A percentile compares a stretch with the other conserved stretches of the same genome.
These are phyloP conservation scores for Hoplodrina blanda DNA, from an alignment of 2,888 invertebrate genomes.

Conservation along the genomic window DNA sequence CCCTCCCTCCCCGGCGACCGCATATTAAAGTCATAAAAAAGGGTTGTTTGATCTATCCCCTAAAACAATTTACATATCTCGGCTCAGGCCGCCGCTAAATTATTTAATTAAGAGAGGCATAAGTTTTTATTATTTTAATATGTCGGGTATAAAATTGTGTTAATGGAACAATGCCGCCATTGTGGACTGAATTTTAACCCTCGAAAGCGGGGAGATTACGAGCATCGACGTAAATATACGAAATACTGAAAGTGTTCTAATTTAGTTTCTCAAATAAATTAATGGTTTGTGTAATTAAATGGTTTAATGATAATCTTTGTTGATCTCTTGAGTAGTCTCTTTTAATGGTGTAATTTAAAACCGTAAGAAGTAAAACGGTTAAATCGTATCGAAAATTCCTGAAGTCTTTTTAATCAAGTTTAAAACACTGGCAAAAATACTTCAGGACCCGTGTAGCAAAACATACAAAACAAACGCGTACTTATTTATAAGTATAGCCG, in stretches of 20 bases:
- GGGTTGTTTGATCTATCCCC: conserved; percentile 91
- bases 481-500: conserved; percentile 46
- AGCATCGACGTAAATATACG: conserved; percentile 78
- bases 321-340: conserved; percentile 53
- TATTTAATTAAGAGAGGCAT: conserved; percentile 91
- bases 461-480: conserved; percentile 30
- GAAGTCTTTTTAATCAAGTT: conserved; percentile 1
- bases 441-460: conserved; percentile 16
- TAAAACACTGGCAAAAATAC: conserved; percentile 18
- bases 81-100: conserved; percentile 90
- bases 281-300: conserved; percentile 69
- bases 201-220: conserved; percentile 80
- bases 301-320: conserved; percentile 64
- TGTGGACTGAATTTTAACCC: conserved; percentile 83
- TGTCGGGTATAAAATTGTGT: conserved; percentile 90
- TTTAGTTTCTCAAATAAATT: conserved; percentile 73
- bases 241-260: conserved; percentile 73
- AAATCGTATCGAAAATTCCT: background rate
- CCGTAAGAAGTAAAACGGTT: conserved; percentile 25
- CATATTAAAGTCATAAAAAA: conserved; percentile 91
- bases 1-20: conserved; percentile 84
- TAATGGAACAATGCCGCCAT: conserved; percentile 87
- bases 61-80: conserved; percentile 91
- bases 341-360: conserved; percentile 45
- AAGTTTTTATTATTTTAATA: conserved; percentile 91